These are phyloP conservation scores for Lates calcarifer DNA, from an alignment of 2,113 vertebrate species.

Conservation along the genomic window DNA sequence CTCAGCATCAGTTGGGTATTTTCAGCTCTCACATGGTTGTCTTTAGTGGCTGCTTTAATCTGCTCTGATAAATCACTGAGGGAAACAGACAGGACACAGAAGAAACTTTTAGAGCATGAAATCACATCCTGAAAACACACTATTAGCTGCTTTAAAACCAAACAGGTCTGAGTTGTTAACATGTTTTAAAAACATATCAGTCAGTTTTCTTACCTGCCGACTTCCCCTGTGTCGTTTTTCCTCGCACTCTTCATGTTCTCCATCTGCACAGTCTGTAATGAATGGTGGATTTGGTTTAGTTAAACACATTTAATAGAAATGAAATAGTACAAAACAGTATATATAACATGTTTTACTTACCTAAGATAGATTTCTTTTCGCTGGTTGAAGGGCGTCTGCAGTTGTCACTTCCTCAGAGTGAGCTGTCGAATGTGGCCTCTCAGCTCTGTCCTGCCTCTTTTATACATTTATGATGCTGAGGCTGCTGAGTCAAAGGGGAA, in stretches of 20 bases:
- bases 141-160: background rate
- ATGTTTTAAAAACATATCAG: background rate
- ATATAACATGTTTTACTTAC: conserved; percentile 1
- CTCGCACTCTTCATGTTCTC: conserved; percentile 63
- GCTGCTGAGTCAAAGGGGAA: conserved; percentile 62
- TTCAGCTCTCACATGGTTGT: conserved; percentile 90
- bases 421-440: background rate
- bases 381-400: background rate
- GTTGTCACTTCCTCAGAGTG: conserved; percentile 8
- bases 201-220: conserved; percentile 55
- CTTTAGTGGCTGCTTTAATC: conserved; percentile 92
- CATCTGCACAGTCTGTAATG: conserved; percentile 21
- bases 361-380: background rate
- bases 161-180: background rate
- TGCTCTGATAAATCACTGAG: conserved; percentile 91
- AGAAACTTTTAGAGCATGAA: background rate
- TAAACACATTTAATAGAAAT: background rate
- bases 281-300: background rate
- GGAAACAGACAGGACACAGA: background rate
- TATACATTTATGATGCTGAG: conserved; percentile 33
- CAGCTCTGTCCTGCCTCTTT: conserved; percentile 25
- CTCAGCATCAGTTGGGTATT: conserved; percentile 92
- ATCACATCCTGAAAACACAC: background rate
- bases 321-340: no score
- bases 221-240: conserved; percentile 25